Evolutionary conservation across 1,140 invertebrate species (phyloP).

Genomic region (Pomacea maculata): DNA sequence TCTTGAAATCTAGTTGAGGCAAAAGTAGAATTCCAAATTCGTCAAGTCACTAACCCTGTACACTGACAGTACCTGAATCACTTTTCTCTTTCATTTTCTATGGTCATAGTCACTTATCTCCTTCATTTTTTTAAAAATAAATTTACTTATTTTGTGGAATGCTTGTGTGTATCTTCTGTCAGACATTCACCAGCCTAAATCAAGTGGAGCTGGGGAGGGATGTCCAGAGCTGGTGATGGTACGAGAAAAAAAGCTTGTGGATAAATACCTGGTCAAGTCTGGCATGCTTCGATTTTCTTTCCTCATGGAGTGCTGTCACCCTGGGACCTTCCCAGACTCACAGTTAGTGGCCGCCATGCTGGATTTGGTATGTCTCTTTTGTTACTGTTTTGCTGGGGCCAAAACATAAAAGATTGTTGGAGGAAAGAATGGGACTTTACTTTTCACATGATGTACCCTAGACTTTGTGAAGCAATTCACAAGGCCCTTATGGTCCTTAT

Average conservation of each 20-base stretch:
- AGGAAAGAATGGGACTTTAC: neutral
- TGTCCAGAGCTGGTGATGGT: slow-evolving; percentile 46
- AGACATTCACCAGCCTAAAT: slow-evolving; percentile 47
- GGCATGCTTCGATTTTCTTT: slow-evolving; percentile 65
- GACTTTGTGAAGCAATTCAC: too few relatives aligned
- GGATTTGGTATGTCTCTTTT: slow-evolving; percentile 80
- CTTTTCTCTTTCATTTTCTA: too few relatives aligned
- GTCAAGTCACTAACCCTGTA: too few relatives aligned
- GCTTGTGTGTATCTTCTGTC: neutral
- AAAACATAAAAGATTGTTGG: neutral
- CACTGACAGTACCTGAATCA: too few relatives aligned
- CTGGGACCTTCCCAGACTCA: slow-evolving; percentile 94
- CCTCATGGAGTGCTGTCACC: slow-evolving; percentile 92
- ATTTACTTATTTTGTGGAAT: too few relatives aligned
- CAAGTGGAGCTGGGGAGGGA: slow-evolving; percentile 34
- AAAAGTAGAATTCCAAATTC: too few relatives aligned
- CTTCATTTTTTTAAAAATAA: too few relatives aligned
- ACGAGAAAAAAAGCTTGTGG: slow-evolving; percentile 62
- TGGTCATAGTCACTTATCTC: too few relatives aligned
- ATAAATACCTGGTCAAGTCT: slow-evolving; percentile 61
- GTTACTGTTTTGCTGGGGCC: neutral
- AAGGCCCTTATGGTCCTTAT: too few relatives aligned
- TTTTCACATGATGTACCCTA: neutral
- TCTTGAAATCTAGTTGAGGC: too few relatives aligned
- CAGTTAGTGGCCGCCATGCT: slow-evolving; percentile 93